phyloP scores from a whole-genome alignment of 2,888 invertebrate genomes.

The Epirrhoe tristata region DNA sequence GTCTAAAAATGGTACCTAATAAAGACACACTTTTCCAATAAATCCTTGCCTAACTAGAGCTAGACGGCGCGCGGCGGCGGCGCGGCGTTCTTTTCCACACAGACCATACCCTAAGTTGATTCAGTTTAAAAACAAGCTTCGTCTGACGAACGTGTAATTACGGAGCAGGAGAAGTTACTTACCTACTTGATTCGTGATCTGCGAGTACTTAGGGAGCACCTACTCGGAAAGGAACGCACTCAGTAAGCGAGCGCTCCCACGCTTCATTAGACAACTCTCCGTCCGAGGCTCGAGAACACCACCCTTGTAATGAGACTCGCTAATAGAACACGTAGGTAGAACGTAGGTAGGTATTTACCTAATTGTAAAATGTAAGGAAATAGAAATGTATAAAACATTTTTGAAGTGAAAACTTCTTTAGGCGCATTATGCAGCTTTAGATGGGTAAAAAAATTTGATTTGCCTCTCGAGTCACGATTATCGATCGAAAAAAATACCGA shows the following conservation, averaged over 20 bases:
- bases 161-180: slow-evolving; percentile 7
- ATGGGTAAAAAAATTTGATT: too few species aligned
- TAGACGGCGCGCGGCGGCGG: too few species aligned
- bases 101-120: background rate
- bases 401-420: too few species aligned
- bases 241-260: slow-evolving; percentile 36
- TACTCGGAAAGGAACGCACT: background rate
- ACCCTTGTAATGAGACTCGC: background rate
- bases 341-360: too few species aligned
- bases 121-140: slow-evolving; percentile 19
- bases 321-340: background rate
- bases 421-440: too few species aligned
- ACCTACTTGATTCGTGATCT: slow-evolving; percentile 21
- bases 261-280: slow-evolving; percentile 61
- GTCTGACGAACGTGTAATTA: slow-evolving; percentile 24
- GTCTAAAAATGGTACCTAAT: too few species aligned
- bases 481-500: too few species aligned
- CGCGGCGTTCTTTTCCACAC: background rate
- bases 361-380: too few species aligned
- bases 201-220: slow-evolving; percentile 7
- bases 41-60: too few species aligned
- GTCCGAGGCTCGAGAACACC: slow-evolving; percentile 17
- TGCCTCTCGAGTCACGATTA: too few species aligned
- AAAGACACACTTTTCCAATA: too few species aligned
- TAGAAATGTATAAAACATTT: too few species aligned